phyloP scores from a whole-genome alignment of 2,888 invertebrate genomes.

The Drosophila dives region DNA sequence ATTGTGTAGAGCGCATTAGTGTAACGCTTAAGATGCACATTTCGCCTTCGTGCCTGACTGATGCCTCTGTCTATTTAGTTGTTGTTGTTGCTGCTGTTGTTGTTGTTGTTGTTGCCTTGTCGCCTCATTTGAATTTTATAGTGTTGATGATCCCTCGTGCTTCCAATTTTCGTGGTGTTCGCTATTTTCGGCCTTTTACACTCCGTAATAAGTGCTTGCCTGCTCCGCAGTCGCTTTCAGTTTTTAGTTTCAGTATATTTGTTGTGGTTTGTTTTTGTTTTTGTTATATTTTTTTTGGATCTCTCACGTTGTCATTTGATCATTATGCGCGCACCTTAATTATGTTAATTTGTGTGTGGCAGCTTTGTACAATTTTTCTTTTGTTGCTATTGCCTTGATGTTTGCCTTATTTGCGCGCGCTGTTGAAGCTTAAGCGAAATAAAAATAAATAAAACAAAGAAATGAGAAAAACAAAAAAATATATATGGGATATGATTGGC shows the following conservation, averaged over 20 bases:
- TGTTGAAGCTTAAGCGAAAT: constrained; percentile 36
- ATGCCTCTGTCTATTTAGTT: constrained; percentile 30
- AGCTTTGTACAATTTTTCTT: constrained; percentile 36
- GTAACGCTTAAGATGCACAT: constrained; percentile 66
- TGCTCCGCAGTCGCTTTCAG: constrained; percentile 35
- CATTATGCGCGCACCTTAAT: constrained; percentile 66
- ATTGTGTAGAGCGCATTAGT: constrained; percentile 48
- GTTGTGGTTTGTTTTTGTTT: neutral
- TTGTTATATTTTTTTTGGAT: constrained; percentile 18
- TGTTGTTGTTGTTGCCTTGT: constrained; percentile 21
- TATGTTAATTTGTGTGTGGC: constrained; percentile 64
- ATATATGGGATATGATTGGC: constrained; percentile 11
- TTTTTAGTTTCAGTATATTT: constrained; percentile 15
- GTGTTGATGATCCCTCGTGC: constrained; percentile 51
- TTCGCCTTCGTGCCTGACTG: constrained; percentile 50
- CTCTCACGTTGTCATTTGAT: constrained; percentile 60
- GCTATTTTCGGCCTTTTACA: constrained; percentile 44
- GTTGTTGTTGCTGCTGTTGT: constrained; percentile 9
- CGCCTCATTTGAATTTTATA: constrained; percentile 65
- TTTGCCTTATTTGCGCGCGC: constrained; percentile 45
- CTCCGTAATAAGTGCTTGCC: constrained; percentile 37
- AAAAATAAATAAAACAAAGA: constrained; percentile 9
- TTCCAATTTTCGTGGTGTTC: constrained; percentile 30
- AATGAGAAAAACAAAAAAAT: constrained; percentile 26
- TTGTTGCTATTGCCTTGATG: constrained; percentile 19